A percentile compares a stretch with the other conserved stretches of the same genome.
Evolutionary conservation across 2,888 invertebrate genomes (phyloP).

Genomic region (Machimus atricapillus): DNA sequence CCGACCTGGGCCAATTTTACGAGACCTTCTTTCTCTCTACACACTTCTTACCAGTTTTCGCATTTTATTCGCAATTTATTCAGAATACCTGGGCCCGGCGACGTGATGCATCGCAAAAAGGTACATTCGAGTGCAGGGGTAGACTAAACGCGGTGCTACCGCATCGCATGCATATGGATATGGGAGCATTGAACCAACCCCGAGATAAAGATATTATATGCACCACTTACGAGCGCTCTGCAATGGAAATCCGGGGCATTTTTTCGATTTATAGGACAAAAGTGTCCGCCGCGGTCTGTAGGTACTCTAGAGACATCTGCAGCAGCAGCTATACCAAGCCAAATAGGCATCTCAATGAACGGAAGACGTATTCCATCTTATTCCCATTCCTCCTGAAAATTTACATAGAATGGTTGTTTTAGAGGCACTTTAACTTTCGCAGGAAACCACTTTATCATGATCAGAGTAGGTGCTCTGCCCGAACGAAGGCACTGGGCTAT

Average conservation of each 20-base stretch:
- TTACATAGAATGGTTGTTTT: slow-evolving; percentile 21
- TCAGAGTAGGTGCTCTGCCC: background rate
- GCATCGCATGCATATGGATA: background rate
- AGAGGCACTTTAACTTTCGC: background rate
- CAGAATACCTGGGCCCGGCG: background rate
- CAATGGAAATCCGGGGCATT: background rate
- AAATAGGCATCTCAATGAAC: background rate
- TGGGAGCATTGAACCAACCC: background rate
- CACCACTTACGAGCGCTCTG: background rate
- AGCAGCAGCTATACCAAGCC: background rate
- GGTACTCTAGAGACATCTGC: background rate
- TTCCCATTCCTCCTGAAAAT: background rate
- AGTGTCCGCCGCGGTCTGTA: background rate
- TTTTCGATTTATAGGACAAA: background rate
- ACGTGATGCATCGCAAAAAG: background rate
- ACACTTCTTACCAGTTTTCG: background rate
- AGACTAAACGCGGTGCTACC: background rate
- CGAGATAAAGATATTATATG: background rate
- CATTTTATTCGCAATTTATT: background rate
- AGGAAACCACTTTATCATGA: slow-evolving; percentile 4
- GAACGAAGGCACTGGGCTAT: background rate
- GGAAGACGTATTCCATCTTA: background rate
- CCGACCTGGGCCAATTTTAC: slow-evolving; percentile 7
- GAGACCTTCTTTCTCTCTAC: background rate
- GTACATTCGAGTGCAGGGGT: background rate